Percentiles rank a stretch among this genome's conserved stretches.
These are phyloP conservation scores for Microplitis deprimator DNA, from an alignment of 2,888 invertebrate species.

Conservation along the genomic window DNA sequence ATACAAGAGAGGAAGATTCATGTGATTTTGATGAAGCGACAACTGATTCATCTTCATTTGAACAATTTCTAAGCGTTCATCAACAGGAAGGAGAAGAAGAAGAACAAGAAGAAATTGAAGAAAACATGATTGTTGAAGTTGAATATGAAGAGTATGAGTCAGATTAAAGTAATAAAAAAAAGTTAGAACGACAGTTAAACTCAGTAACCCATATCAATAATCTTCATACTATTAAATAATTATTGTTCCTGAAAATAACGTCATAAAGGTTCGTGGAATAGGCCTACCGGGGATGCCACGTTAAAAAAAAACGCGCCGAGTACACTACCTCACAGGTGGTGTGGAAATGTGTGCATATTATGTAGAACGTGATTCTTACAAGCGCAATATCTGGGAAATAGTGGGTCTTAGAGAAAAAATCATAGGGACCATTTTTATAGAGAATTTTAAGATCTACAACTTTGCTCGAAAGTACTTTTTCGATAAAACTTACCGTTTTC, in stretches of 20 bases:
- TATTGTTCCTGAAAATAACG: too few species aligned
- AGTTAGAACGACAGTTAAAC: too few species aligned
- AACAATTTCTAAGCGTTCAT: constrained; percentile 33
- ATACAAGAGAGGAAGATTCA: background rate
- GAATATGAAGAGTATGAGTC: too few species aligned
- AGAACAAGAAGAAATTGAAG: constrained; percentile 26
- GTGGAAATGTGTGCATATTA: constrained; percentile 14
- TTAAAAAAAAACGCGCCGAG: constrained; percentile 5
- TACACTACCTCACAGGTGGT: constrained; percentile 12
- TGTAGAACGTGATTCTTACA: too few species aligned
- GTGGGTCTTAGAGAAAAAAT: background rate
- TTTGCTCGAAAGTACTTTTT: background rate
- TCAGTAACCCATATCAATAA: too few species aligned
- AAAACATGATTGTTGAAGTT: constrained; percentile 9
- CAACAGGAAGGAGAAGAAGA: constrained; percentile 38
- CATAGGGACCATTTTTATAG: background rate
- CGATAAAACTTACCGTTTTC: constrained; percentile 2
- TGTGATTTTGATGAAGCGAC: constrained; percentile 26
- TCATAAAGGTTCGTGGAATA: too few species aligned
- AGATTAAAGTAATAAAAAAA: too few species aligned
- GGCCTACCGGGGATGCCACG: background rate
- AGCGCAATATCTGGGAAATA: too few species aligned
- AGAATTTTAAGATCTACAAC: background rate
- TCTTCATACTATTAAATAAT: too few species aligned
- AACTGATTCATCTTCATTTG: constrained; percentile 32